Evolutionary conservation across 1,140 invertebrate genomes (phyloP), one percentile per base, ranked within the genome.

Genomic region (Tetramorium parvispinum): DNA sequence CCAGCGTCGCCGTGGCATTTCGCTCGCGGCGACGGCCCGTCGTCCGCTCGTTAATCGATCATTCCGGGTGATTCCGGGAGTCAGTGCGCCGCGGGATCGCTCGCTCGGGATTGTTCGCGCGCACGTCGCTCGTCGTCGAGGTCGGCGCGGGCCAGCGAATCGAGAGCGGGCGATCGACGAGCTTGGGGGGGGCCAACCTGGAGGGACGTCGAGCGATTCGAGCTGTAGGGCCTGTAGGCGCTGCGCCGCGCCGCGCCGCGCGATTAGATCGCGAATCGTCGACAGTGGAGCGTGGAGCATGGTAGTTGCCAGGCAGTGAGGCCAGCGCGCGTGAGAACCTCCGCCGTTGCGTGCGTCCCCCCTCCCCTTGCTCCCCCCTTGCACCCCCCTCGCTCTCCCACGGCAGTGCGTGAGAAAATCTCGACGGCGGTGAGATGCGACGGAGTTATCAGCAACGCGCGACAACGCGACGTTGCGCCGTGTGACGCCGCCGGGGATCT

Each of bases 21-120:
- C 81, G 87, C 88, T 89, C 86, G 76, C 86, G 88, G 87, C 86
- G 85, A 88, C 91, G 90, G 87, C 73, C 68, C 70, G 24, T 59
- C 32, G 46, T 91, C 76, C 91, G 92, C 93, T 93, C 88, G 92
- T 91, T 93, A 94, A 94, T 94, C 94, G 94, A 94, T 94, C 93
- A 94, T 89, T 92, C 87, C 91, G 88, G 91, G 89, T 92, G 88
- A 94, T 89, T 92, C 87, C 91, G 88, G 91, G 89, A 92, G 88
- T 93, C 89, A 88, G 68, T 79, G 32, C 32, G 88, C 82, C 86
- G 89, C 88, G 59, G 46, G 87, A 66, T 66, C 81, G 73, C 85
- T 81, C 76, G 77, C 32, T 32, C 32, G 32, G 32, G 32, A 32
- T 32, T 3, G 32, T 32, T 32, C 32, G 32, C 3, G 73, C 71